These are phyloP conservation scores for Polia nebulosa DNA, from an alignment of 2,888 invertebrate genomes.

Conservation along the genomic window DNA sequence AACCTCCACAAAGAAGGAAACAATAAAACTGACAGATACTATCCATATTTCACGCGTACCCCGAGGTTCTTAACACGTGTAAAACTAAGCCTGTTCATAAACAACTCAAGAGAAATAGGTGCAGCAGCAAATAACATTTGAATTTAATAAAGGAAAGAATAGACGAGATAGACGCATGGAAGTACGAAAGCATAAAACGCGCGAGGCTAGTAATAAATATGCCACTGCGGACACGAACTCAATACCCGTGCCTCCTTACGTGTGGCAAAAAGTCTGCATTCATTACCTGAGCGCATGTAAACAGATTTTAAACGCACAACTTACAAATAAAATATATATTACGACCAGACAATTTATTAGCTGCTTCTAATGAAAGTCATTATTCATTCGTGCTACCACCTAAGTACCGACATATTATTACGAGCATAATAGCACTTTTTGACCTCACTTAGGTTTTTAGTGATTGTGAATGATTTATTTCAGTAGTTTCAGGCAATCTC, in stretches of 20 bases:
- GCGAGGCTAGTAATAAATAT: conserved; percentile 79
- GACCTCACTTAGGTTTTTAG: background rate
- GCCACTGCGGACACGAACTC: conserved; percentile 76
- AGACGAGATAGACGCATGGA: conserved; percentile 67
- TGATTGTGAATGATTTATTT: background rate
- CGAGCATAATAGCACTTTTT: conserved; percentile 20
- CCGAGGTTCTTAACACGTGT: conserved; percentile 35
- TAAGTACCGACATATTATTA: conserved; percentile 32
- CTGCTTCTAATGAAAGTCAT: conserved; percentile 55
- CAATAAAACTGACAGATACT: conserved; percentile 32
- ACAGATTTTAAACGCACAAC: conserved; percentile 59
- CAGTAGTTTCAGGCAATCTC: background rate
- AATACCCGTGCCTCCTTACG: conserved; percentile 72
- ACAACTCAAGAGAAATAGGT: conserved; percentile 66
- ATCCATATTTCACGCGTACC: conserved; percentile 32
- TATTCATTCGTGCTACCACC: conserved; percentile 35
- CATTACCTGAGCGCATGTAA: conserved; percentile 69
- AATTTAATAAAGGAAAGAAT: conserved; percentile 75
- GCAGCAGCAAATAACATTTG: conserved; percentile 58
- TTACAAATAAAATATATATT: conserved; percentile 61
- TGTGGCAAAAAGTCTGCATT: conserved; percentile 71
- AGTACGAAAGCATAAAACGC: conserved; percentile 77
- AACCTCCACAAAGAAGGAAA: conserved; percentile 11
- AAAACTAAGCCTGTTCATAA: conserved; percentile 59
- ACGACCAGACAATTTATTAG: conserved; percentile 54